These are phyloP conservation scores for Echeneis naucrates DNA, from an alignment of 2,797 vertebrate species.

Conservation along the genomic window DNA sequence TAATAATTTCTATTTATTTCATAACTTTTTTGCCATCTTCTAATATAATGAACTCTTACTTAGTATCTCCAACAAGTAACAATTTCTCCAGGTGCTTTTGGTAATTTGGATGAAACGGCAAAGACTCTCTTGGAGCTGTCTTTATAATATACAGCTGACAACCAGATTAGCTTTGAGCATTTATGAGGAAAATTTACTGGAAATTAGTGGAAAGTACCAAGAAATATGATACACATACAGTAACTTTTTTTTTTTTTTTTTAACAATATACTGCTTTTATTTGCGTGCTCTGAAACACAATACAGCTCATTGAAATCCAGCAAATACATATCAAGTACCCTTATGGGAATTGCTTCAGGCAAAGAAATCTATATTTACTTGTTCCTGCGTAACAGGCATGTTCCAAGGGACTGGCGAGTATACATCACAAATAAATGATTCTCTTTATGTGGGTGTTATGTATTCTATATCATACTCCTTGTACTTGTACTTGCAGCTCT, in stretches of 20 bases:
- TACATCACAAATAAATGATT: constrained; percentile 61
- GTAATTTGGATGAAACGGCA: background rate
- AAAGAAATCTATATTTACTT: constrained; percentile 66
- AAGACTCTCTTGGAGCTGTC: background rate
- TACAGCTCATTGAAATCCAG: constrained; percentile 44
- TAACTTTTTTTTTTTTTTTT: constrained; percentile 12
- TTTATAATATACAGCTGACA: background rate
- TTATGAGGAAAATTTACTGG: background rate
- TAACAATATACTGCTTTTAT: constrained; percentile 13
- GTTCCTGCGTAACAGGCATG: constrained; percentile 46
- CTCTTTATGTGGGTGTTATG: constrained; percentile 63
- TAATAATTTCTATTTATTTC: background rate
- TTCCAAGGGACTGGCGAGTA: constrained; percentile 38
- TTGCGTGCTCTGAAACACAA: constrained; percentile 28
- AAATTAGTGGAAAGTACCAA: background rate
- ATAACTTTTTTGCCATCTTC: background rate
- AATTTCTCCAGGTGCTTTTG: background rate
- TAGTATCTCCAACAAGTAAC: background rate
- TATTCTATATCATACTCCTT: constrained; percentile 47
- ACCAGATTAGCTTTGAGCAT: background rate
- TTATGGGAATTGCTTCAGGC: constrained; percentile 55
- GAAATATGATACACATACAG: background rate
- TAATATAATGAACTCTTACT: background rate
- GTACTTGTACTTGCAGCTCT: constrained; percentile 48
- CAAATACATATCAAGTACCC: constrained; percentile 45